Conservation (phyloP, 2,888 invertebrate genomes). For the Rhagium mordax region DNA sequence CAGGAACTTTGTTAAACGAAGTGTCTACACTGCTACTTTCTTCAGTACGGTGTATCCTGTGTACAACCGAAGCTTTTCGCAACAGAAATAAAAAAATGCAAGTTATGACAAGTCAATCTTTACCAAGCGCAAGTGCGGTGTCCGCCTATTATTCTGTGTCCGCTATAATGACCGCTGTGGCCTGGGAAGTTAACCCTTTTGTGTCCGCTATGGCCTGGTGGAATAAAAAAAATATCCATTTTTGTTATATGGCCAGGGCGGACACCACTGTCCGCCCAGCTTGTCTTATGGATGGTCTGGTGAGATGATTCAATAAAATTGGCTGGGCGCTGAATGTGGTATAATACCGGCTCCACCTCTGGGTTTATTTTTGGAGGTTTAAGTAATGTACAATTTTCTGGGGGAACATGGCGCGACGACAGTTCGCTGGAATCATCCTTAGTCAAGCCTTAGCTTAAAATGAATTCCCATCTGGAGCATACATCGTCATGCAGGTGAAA, state of each 20-base stretch:
- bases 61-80: too few species aligned
- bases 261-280: background rate
- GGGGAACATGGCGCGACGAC: too few species aligned
- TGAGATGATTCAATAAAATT: background rate
- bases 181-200: background rate
- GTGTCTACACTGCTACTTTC: background rate
- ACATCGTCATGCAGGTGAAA: too few species aligned
- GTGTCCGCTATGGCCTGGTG: background rate
- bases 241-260: background rate
- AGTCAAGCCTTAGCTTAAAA: too few species aligned
- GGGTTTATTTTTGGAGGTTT: too few species aligned
- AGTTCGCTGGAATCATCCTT: too few species aligned
- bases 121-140: background rate
- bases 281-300: background rate
- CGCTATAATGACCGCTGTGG: background rate
- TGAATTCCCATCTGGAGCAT: too few species aligned
- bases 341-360: too few species aligned
- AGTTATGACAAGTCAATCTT: too few species aligned
- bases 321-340: too few species aligned
- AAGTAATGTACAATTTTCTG: too few species aligned
- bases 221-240: background rate
- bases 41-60: background rate
- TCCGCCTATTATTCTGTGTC: background rate
- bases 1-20: background rate
- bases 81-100: too few species aligned